Evolutionary conservation across 2,888 invertebrate species (phyloP).

Genomic region (Heliconius ismenius): DNA sequence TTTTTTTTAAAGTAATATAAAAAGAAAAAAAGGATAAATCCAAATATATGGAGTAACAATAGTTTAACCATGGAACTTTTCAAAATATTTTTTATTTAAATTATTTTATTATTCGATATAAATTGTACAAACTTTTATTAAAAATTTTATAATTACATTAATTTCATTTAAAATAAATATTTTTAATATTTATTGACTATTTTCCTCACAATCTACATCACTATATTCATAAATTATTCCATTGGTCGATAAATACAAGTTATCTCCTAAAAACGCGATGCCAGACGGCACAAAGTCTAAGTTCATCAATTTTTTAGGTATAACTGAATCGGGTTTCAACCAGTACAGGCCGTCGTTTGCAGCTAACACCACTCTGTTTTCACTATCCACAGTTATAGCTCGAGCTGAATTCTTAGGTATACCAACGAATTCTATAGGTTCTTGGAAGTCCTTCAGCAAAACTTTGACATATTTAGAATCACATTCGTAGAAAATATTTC

Average conservation of each 20-base stretch:
- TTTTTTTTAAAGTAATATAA: no score
- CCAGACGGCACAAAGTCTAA: conserved; percentile 70
- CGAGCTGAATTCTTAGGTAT: conserved; percentile 68
- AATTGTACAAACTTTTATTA: no score
- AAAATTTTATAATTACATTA: no score
- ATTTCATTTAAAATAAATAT: background rate
- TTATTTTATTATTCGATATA: no score
- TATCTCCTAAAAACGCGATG: conserved; percentile 57
- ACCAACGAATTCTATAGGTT: conserved; percentile 73
- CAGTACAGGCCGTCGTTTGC: conserved; percentile 72
- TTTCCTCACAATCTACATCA: conserved; percentile 22
- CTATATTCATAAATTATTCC: conserved; percentile 69
- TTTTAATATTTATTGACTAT: background rate
- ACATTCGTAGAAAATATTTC: conserved; percentile 73
- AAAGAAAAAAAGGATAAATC: no score
- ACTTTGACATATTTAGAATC: conserved; percentile 76
- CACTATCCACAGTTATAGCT: conserved; percentile 60
- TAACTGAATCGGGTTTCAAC: conserved; percentile 62
- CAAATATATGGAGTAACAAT: no score
- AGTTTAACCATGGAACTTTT: no score
- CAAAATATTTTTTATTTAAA: no score
- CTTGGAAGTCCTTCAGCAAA: conserved; percentile 68
- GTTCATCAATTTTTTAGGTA: conserved; percentile 71
- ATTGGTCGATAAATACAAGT: conserved; percentile 63
- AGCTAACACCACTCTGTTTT: conserved; percentile 62